These are phyloP conservation scores for Neosilurus mollespiculum DNA, from an alignment of 2,797 vertebrate genomes.

Conservation along the genomic window DNA sequence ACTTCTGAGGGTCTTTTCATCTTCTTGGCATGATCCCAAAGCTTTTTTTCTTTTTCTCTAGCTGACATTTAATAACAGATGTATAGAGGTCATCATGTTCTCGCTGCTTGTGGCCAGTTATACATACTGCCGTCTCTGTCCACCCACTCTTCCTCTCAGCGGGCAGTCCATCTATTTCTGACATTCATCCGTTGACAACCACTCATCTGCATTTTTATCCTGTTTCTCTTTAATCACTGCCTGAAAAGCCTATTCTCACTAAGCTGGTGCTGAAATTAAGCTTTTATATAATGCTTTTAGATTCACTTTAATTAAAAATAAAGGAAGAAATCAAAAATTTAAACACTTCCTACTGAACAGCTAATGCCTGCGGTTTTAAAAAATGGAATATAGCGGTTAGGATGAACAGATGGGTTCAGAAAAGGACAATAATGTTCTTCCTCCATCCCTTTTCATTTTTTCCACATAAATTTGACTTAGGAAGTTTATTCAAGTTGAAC, in stretches of 20 bases:
- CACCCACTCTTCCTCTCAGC: conserved; percentile 22
- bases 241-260: conserved; percentile 36
- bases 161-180: conserved; percentile 39
- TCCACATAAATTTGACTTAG: neutral
- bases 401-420: conserved; percentile 17
- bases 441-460: neutral
- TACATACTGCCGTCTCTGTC: neutral
- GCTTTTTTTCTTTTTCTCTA: conserved; percentile 13
- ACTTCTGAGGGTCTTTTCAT: neutral
- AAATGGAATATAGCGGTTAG: conserved; percentile 13
- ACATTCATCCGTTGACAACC: conserved; percentile 35
- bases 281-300: conserved; percentile 55
- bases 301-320: conserved; percentile 56
- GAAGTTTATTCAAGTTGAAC: neutral
- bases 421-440: conserved; percentile 17
- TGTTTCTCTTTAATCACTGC: conserved; percentile 41
- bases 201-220: conserved; percentile 30
- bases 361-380: conserved; percentile 11
- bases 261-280: conserved; percentile 50
- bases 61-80: conserved; percentile 24
- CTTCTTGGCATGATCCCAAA: neutral
- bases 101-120: conserved; percentile 26
- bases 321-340: conserved; percentile 49
- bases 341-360: conserved; percentile 38
- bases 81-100: conserved; percentile 28